These are phyloP conservation scores for Montipora capitata DNA, from an alignment of 92 coral and sea anemone genomes.

Conservation along the genomic window DNA sequence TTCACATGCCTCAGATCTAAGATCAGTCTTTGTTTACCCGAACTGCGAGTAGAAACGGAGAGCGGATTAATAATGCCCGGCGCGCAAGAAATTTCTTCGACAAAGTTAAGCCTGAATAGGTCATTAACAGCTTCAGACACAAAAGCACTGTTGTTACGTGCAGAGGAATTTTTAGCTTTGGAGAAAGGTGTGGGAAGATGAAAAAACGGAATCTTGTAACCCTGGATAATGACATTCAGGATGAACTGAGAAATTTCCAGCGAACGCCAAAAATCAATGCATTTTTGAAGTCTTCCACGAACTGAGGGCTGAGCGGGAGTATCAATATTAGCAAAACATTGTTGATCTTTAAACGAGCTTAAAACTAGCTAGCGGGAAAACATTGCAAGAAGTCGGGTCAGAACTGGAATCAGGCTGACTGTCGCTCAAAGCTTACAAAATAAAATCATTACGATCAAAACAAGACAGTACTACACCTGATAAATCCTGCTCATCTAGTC, in stretches of 20 bases:
- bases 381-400: not conserved
- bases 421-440: constrained; percentile 11
- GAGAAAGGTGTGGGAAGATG: constrained; percentile 19
- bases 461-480: constrained; percentile 1
- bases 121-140: constrained; percentile 40
- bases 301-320: constrained; percentile 12
- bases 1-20: no score
- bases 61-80: no score
- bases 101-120: not conserved
- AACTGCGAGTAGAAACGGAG: no score
- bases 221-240: constrained; percentile 27
- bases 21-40: no score
- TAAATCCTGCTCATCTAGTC: constrained; percentile 28
- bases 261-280: constrained; percentile 17
- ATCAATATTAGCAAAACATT: not conserved
- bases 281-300: constrained; percentile 23
- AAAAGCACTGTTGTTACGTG: constrained; percentile 16
- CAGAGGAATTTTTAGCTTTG: constrained; percentile 10
- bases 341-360: not conserved
- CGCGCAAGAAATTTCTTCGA: no score
- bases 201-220: constrained; percentile 18
- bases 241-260: constrained; percentile 9
- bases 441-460: not conserved
- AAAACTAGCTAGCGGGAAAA: constrained; percentile 14
- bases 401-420: not conserved